A percentile compares a stretch with the other conserved stretches of the same genome.
These are phyloP conservation scores for Arctopsyche grandis DNA, from an alignment of 1,140 invertebrate genomes.

Conservation along the genomic window DNA sequence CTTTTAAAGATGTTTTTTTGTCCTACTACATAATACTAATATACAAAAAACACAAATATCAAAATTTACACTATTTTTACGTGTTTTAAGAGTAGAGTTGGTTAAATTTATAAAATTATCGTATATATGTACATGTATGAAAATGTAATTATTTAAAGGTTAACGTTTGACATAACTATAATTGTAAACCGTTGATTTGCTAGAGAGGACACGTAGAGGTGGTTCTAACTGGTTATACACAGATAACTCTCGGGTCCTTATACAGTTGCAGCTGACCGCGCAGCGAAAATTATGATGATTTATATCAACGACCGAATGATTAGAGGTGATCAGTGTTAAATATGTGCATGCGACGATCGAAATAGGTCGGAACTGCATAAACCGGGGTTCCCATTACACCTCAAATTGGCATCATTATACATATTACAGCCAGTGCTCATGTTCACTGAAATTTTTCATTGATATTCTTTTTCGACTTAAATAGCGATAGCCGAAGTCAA, in stretches of 20 bases:
- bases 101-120: too few species aligned
- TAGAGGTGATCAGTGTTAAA: background rate
- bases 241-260: background rate
- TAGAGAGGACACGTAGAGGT: background rate
- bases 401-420: background rate
- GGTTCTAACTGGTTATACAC: background rate
- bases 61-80: too few species aligned
- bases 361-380: slow-evolving; percentile 7
- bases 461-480: too few species aligned
- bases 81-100: too few species aligned
- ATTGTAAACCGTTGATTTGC: background rate
- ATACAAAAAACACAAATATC: too few species aligned
- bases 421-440: background rate
- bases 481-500: background rate
- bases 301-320: background rate
- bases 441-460: background rate
- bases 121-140: too few species aligned
- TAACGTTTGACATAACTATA: too few species aligned
- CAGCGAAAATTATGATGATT: too few species aligned
- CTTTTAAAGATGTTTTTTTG: too few species aligned
- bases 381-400: background rate
- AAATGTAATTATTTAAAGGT: too few species aligned
- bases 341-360: background rate
- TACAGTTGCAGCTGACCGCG: too few species aligned
- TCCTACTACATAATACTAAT: too few species aligned